Percentiles rank a stretch among this genome's conserved stretches.
Evolutionary conservation across 2,888 invertebrate genomes (phyloP).

Genomic region (Drosophila greeni): DNA sequence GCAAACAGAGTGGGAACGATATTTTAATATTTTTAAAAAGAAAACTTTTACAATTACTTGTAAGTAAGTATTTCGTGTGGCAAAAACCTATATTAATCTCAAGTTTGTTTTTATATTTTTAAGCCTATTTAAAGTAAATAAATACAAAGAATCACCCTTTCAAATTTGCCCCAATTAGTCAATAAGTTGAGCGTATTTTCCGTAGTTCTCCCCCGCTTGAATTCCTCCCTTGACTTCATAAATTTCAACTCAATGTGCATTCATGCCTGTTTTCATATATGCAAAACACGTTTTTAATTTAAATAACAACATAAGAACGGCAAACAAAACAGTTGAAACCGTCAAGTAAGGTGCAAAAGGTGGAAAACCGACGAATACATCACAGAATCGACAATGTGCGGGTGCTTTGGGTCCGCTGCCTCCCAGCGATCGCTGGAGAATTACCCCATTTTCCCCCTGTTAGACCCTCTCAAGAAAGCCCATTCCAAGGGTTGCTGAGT

Average conservation of each 20-base stretch:
- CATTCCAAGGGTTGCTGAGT: conserved; percentile 56
- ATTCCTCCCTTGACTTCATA: conserved; percentile 5
- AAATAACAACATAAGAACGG: conserved; percentile 41
- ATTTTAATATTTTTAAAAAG: background rate
- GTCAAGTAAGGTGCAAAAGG: conserved; percentile 32
- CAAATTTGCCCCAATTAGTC: background rate
- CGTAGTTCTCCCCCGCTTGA: background rate
- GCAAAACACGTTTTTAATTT: conserved; percentile 75
- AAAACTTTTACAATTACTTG: background rate
- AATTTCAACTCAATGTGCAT: conserved; percentile 22
- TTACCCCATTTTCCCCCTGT: conserved; percentile 6
- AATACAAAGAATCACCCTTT: too few relatives aligned
- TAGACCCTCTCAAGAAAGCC: conserved; percentile 4
- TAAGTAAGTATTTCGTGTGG: background rate
- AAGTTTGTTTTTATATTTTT: background rate
- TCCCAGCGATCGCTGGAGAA: conserved; percentile 32
- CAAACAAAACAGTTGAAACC: conserved; percentile 13
- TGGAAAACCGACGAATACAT: conserved; percentile 5
- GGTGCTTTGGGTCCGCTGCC: conserved; percentile 45
- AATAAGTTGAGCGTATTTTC: background rate
- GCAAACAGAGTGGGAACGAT: background rate
- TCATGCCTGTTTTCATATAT: conserved; percentile 54
- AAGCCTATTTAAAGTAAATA: background rate
- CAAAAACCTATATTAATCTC: background rate
- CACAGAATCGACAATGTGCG: conserved; percentile 44